Conservation (phyloP, 1,140 invertebrate genomes). For the Listronotus oregonensis region DNA sequence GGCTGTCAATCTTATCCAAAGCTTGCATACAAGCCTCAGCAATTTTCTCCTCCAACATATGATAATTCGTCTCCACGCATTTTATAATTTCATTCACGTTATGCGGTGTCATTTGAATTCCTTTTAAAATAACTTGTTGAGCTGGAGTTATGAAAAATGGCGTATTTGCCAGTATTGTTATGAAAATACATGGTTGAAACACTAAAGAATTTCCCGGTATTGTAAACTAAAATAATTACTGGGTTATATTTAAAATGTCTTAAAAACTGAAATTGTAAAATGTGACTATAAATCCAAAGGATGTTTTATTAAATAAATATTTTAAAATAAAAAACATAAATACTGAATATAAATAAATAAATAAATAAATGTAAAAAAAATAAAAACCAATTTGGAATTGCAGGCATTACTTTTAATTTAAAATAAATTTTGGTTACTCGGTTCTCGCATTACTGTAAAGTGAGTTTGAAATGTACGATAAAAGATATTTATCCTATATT, state of each 20-base stretch:
- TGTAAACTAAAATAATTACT: conserved; percentile 63
- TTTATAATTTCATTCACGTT: conserved; percentile 69
- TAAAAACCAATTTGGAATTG: no score
- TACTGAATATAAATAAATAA: no score
- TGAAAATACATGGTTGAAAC: conserved; percentile 74
- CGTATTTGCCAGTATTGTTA: conserved; percentile 80
- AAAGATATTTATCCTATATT: no score
- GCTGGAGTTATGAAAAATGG: conserved; percentile 74
- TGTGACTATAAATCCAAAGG: no score
- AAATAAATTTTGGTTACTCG: no score
- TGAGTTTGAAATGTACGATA: no score
- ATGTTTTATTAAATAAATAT: no score
- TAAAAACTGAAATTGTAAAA: not conserved
- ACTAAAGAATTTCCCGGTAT: conserved; percentile 70
- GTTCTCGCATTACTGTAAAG: no score
- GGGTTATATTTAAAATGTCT: not conserved
- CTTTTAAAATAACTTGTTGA: conserved; percentile 78
- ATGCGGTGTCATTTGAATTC: conserved; percentile 66
- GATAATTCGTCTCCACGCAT: conserved; percentile 64
- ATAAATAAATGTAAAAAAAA: no score
- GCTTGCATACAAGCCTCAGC: conserved; percentile 62
- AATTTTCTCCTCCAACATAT: conserved; percentile 67
- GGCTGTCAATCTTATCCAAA: conserved; percentile 62
- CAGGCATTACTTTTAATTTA: no score
- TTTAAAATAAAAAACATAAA: no score